Evolutionary conservation across 2,888 invertebrate genomes (phyloP), one percentile per base, ranked within the genome.

Genomic region (Amiota minor): DNA sequence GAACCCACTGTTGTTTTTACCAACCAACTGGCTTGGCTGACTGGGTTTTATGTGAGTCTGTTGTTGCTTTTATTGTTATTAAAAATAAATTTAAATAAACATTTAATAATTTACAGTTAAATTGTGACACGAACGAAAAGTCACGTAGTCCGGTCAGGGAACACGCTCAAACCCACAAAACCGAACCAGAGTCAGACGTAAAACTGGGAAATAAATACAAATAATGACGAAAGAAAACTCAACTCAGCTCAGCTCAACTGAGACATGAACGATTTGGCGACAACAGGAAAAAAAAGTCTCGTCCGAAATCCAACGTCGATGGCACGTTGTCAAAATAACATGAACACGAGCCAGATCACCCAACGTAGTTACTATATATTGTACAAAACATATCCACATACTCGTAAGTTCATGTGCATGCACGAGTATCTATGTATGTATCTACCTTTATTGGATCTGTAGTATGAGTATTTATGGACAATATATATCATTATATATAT

Each of bases 111-210:
- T 78, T 73, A 72, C 75, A 73, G 59, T 74, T 76, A 74, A 72
- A 69, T 59, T 71, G 74, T 65, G 75, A 74, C 76, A 79, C 76
- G 77, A 75, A 69, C 62, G 75, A 69, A 61, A 47, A 74, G 80
- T 79, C 80, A 80, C 80, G 80, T 80, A 79, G 71, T 71, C 69
- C 59, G 16, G 55, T 1, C n/a, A 14, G 18, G 10, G 56, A 20
- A 59, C 16, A 59, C 56, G 18, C 16, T 18, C 18, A 56, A 10
- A 56, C 56, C 53, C 14, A 53, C 9, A 20, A 59, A 59, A 35
- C 6, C 35, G 6, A 35, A 35, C 2, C 35, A 35, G 35, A 35
- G 35, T 35, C 35, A 35, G 2, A 35, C 35, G 35, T 35, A 35
- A 35, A 35, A 35, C 35, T 35, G 35, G 35, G 35, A 35, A 35